Evolutionary conservation across 2,888 invertebrate genomes (phyloP).

Genomic region (Alloplasta piceator): DNA sequence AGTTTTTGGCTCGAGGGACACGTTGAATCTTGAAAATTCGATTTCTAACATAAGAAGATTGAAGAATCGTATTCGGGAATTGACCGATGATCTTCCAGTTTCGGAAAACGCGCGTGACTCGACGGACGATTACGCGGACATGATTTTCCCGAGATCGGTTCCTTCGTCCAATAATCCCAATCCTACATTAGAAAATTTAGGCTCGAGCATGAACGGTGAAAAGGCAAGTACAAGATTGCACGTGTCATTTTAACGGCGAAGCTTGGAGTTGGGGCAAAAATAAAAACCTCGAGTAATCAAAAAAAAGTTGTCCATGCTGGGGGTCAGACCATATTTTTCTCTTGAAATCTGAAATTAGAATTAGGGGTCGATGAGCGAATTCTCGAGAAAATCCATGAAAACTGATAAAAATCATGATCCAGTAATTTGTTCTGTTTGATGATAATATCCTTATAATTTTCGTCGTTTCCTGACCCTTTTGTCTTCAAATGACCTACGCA

Average conservation of each 20-base stretch:
- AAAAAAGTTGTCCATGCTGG: too few species aligned
- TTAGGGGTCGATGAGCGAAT: too few species aligned
- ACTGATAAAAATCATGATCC: too few species aligned
- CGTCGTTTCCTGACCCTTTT: too few species aligned
- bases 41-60: constrained; percentile 64
- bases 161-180: constrained; percentile 34
- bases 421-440: too few species aligned
- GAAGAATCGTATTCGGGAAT: constrained; percentile 56
- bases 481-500: too few species aligned
- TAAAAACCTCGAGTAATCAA: too few species aligned
- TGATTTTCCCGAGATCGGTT: constrained; percentile 13
- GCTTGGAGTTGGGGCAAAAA: neutral
- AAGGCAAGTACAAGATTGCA: constrained; percentile 46
- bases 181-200: constrained; percentile 52
- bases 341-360: too few species aligned
- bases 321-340: too few species aligned
- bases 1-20: constrained; percentile 49
- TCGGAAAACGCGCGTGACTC: neutral
- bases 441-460: too few species aligned
- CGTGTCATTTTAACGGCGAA: constrained; percentile 22
- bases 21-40: constrained; percentile 60
- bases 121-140: neutral
- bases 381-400: too few species aligned
- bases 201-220: constrained; percentile 6
- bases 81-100: constrained; percentile 59